Evolutionary conservation across 2,113 vertebrate genomes (phyloP), one percentile per base, ranked within the genome.

Genomic region (Colinus virginianus): DNA sequence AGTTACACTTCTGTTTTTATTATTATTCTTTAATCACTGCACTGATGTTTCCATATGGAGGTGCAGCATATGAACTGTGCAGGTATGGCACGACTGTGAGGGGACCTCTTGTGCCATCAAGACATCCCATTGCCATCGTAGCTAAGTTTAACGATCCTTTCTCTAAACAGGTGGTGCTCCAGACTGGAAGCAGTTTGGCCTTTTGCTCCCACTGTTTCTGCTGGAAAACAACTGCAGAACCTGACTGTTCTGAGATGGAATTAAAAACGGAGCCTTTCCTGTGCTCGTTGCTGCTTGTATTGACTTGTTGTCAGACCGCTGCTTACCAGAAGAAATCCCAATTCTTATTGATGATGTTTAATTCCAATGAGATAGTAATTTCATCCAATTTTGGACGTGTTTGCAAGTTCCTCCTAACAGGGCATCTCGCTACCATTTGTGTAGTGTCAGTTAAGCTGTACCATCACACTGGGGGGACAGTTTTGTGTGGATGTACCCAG

Each of bases 401-500:
- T 40, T 40, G 40, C 40, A 40, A 40, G 11, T 40, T 40, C 40
- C 40, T 40, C 40, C 40, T 40, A 40, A 40, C 13, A 40, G 40
- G 10, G 40, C 40, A 40, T 40, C 40, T 40, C 40, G 40, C 12
- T 40, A 40, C 40, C 40, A 40, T 40, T 40, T 40, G 40, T 40
- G 40, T 3, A 36, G 56, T 21, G 40, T 32, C 2, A 2, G 9
- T 38, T n/a, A 15, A 63, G 48, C 16, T 34, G 40, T 62, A 46
- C 36, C 2, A 66, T 36, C 28, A 5, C 36, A 3, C 6, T 56
- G 51, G 62, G 74, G 30, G 42, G 63, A 25, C 4, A 0, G n/a
- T 9, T 46, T 22, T 58, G 51, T 56, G 56, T 58, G 46, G 42
- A 22, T 0, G 0, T 8, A 30, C 9, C 56, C 45, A 51, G 51